Percentiles rank a stretch among this genome's conserved stretches.
These are phyloP conservation scores for Lithobates pipiens DNA, from an alignment of 2,797 vertebrate genomes.

Conservation along the genomic window DNA sequence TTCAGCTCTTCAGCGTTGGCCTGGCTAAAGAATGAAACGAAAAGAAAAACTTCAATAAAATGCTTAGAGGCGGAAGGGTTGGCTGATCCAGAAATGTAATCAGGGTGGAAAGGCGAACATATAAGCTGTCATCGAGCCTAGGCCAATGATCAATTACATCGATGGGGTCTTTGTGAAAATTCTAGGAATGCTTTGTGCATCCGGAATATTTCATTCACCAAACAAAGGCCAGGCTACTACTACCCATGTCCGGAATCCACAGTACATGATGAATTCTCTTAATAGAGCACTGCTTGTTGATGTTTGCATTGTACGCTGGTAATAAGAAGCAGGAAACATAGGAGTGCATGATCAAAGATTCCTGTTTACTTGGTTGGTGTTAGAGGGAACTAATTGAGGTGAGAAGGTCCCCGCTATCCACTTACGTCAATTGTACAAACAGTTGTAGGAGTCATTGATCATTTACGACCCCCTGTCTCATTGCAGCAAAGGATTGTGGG, in stretches of 20 bases:
- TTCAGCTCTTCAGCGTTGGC: not conserved
- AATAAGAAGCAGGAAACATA: not conserved
- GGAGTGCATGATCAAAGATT: conserved; percentile 16
- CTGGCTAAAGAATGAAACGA: not conserved
- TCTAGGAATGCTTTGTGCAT: not conserved
- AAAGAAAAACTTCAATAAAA: conserved; percentile 10
- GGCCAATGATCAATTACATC: conserved; percentile 42
- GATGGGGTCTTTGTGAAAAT: conserved; percentile 13
- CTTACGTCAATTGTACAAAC: conserved; percentile 48
- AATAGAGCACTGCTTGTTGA: not conserved
- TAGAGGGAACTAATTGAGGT: conserved; percentile 46
- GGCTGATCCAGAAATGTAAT: not conserved
- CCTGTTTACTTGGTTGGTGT: conserved; percentile 8
- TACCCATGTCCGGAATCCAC: not conserved
- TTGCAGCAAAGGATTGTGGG: conserved; percentile 42
- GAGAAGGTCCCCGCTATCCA: conserved; percentile 46
- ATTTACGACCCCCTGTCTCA: conserved; percentile 32
- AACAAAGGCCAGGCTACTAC: not conserved
- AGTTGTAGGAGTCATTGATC: conserved; percentile 37
- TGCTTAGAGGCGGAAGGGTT: not conserved
- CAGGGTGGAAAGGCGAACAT: not conserved
- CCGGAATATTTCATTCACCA: conserved; percentile 13
- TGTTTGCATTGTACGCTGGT: not conserved
- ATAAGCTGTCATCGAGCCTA: not conserved
- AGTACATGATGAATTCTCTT: not conserved